phyloP scores from a whole-genome alignment of 2,797 vertebrate species.

The Philypnodon macrostomus region DNA sequence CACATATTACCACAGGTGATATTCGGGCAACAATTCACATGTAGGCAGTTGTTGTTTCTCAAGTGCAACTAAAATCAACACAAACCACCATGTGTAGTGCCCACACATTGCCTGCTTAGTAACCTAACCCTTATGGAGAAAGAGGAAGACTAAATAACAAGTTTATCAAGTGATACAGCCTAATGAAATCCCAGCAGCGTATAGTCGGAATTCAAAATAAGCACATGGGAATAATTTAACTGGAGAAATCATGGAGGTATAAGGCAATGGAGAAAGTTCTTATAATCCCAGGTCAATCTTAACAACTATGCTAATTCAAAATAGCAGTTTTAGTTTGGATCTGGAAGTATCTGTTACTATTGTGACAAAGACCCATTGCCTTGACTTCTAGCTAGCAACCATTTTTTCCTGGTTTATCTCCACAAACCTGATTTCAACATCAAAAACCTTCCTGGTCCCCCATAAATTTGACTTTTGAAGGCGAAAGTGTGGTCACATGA shows the following conservation, averaged over 20 bases:
- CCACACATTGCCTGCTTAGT: conserved; percentile 8
- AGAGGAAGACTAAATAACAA: conserved; percentile 45
- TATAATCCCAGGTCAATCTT: no score
- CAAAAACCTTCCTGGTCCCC: no score
- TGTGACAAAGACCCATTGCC: no score
- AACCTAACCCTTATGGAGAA: conserved; percentile 10
- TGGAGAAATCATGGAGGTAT: not conserved
- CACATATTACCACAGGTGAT: no score
- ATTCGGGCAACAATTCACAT: conserved; percentile 2
- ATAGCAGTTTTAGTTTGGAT: no score
- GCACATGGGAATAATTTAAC: conserved; percentile 1
- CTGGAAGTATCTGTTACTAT: no score
- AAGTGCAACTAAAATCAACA: not conserved
- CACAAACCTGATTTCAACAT: no score
- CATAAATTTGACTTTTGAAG: no score
- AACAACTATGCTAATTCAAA: no score
- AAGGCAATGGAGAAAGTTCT: not conserved
- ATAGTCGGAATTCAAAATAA: conserved; percentile 19
- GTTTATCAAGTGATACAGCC: conserved; percentile 5
- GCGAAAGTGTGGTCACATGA: no score
- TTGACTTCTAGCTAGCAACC: no score
- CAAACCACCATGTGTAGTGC: not conserved
- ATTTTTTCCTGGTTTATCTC: no score
- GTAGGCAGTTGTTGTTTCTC: not conserved
- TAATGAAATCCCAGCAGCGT: conserved; percentile 25